Evolutionary conservation across 2,797 vertebrate genomes (phyloP).

Genomic region (Lepus townsendii): DNA sequence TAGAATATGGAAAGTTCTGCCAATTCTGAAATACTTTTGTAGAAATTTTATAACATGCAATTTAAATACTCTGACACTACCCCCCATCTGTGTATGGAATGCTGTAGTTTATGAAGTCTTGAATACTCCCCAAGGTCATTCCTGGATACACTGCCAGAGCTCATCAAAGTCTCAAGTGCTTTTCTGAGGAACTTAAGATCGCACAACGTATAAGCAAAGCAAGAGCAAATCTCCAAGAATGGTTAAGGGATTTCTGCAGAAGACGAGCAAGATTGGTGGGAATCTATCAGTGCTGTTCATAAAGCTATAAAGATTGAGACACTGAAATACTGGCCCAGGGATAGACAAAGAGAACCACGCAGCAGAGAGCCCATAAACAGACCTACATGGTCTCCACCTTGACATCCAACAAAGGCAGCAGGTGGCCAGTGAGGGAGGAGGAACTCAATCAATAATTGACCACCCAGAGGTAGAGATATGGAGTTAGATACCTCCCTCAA

Average conservation of each 20-base stretch:
- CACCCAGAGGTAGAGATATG: not conserved
- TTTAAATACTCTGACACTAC: not conserved
- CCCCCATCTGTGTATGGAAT: not conserved
- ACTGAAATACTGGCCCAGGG: not conserved
- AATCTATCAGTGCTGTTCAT: not conserved
- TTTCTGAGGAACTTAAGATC: not conserved
- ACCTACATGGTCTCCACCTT: not conserved
- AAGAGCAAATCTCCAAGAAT: not conserved
- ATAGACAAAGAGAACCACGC: not conserved
- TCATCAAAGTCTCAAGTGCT: not conserved
- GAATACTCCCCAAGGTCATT: not conserved
- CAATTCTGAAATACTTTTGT: not conserved
- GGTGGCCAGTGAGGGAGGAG: not conserved
- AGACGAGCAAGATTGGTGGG: not conserved
- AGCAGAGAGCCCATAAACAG: not conserved
- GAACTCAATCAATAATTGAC: not conserved
- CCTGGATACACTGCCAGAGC: not conserved
- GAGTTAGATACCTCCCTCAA: not conserved
- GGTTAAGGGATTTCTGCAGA: not conserved
- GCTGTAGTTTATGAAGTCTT: not conserved
- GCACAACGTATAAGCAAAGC: not conserved
- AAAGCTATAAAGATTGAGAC: not conserved
- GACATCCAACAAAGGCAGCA: not conserved
- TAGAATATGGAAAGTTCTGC: constrained; percentile 12
- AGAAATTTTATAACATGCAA: constrained; percentile 14